A percentile compares a stretch with the other conserved stretches of the same genome.
Conservation (phyloP, 2,888 invertebrate genomes). For the Embidobia sp. region DNA sequence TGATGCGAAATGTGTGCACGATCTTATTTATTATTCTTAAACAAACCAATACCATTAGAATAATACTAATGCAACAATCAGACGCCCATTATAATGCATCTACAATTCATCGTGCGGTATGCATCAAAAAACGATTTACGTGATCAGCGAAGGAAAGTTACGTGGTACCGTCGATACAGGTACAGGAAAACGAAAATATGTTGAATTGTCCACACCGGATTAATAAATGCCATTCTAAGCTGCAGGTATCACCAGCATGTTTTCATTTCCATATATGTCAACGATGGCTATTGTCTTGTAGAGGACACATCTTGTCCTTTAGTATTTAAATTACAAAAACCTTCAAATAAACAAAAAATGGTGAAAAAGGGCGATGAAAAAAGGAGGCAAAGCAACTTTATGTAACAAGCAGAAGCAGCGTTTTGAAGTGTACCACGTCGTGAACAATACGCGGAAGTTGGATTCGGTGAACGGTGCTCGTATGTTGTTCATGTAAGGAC, state of each 20-base stretch:
- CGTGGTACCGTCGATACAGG: constrained; percentile 10
- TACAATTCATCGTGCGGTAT: constrained; percentile 76
- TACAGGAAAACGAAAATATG: constrained; percentile 21
- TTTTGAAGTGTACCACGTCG: constrained; percentile 59
- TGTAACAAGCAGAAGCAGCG: constrained; percentile 56
- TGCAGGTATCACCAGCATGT: constrained; percentile 20
- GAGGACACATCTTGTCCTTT: constrained; percentile 29
- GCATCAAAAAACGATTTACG: constrained; percentile 77
- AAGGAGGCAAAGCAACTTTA: constrained; percentile 34
- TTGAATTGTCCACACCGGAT: constrained; percentile 36
- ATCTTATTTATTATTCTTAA: constrained; percentile 75
- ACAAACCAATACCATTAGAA: constrained; percentile 67
- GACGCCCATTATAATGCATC: constrained; percentile 79
- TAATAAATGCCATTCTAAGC: constrained; percentile 48
- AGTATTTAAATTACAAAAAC: constrained; percentile 21
- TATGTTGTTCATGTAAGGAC: constrained; percentile 63
- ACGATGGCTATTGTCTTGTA: constrained; percentile 35
- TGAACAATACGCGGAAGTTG: constrained; percentile 67
- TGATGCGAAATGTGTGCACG: no score
- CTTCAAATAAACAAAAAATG: constrained; percentile 10
- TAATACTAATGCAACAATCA: constrained; percentile 74
- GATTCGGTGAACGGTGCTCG: constrained; percentile 65
- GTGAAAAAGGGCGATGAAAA: constrained; percentile 27
- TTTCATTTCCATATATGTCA: constrained; percentile 26
- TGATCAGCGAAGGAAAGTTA: constrained; percentile 61